Evolutionary conservation across 64 coral and sea anemone species (phyloP), one percentile per base, ranked within the genome.

Genomic region (Porites lutea): DNA sequence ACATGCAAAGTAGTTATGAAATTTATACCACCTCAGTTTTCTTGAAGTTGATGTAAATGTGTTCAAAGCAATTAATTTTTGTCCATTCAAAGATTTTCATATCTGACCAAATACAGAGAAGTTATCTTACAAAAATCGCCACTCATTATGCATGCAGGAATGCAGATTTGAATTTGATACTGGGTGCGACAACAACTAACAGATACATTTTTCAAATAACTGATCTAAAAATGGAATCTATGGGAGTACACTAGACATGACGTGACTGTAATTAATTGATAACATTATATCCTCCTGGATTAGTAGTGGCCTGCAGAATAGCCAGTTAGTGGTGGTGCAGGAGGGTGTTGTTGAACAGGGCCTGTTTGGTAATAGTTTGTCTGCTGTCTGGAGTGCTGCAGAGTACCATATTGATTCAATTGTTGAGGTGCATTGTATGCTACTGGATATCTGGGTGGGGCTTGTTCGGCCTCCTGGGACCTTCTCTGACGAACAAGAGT

Each of bases 401-500:
- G 81, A 18, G 43, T 52, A 44, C n/a, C 19, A 48, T 82, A 82
- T 0, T 49, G 79, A 48, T 63, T 82, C 19, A 2, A 44, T 65
- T 49, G 79, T 8, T 59, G 52, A 7, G 61, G 79, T 45, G 23
- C 16, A 9, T 14, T 65, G 45, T 67, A 84, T n/a, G 22, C 60
- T 0, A n/a, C 18, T 68, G 61, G 62, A 68, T 68, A 46, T 65
- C 69, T 44, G 8, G 63, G 19, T 16, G 46, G 46, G 19, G 81
- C 62, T 84, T 84, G 61, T 10, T 69, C 81, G 16, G 55, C 49
- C 23, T 87, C 91, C 71, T 78, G 63, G 37, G 59, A 27, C 23
- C 85, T 86, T 74, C 79, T 71, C 55, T 93, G 91, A 9, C 82
- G 72, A 62, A 65, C 76, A 69, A 93, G 43, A 15, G 88, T 90